Percentiles rank a stretch among this genome's conserved stretches.
phyloP scores from a whole-genome alignment of 2,888 invertebrate genomes.

The Galerucella calmariensis region DNA sequence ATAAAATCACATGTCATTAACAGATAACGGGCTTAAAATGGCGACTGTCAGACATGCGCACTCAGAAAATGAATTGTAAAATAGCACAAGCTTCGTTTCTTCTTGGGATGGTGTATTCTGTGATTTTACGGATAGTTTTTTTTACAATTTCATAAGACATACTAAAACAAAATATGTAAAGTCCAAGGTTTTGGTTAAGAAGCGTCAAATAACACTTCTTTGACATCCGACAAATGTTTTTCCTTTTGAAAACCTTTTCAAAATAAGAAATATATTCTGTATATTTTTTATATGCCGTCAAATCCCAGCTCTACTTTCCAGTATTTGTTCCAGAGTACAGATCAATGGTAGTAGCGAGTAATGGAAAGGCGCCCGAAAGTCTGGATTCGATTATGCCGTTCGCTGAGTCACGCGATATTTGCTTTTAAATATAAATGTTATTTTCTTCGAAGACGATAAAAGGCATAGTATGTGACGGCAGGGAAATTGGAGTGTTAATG shows the following conservation, averaged over 20 bases:
- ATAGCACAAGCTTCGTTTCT: no score
- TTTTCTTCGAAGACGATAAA: conserved; percentile 34
- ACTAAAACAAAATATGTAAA: no score
- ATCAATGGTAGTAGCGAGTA: conserved; percentile 42
- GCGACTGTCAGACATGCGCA: no score
- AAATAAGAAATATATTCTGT: neutral
- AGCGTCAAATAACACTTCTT: no score
- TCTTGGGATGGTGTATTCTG: no score
- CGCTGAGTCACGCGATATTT: conserved; percentile 49
- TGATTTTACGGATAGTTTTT: no score
- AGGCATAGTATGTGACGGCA: conserved; percentile 24
- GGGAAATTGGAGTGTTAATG: conserved; percentile 31
- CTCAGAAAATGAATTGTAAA: no score
- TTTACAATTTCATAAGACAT: no score
- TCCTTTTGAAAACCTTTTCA: neutral
- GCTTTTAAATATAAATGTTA: conserved; percentile 41
- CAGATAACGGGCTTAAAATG: no score
- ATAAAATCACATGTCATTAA: no score
- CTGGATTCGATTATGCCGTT: conserved; percentile 50
- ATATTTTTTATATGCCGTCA: neutral
- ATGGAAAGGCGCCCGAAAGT: conserved; percentile 50
- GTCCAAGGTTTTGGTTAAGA: no score
- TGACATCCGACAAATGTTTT: no score
- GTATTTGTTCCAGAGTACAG: conserved; percentile 27
- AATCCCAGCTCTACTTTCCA: conserved; percentile 27